phyloP scores from a whole-genome alignment of 2,888 invertebrate genomes.

The Sphaerophoria taeniata region DNA sequence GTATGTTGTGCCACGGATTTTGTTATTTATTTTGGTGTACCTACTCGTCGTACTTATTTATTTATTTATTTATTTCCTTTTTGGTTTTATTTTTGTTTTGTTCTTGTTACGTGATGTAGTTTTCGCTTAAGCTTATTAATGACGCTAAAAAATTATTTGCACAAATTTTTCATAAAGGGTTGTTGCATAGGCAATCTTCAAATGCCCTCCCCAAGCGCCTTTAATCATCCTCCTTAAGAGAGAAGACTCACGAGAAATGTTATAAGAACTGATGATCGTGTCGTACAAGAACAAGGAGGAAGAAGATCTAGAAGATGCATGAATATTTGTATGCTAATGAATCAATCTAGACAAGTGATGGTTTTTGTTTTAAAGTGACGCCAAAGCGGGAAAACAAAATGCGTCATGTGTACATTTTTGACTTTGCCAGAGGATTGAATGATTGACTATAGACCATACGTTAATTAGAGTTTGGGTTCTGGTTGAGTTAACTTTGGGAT shows the following conservation, averaged over 20 bases:
- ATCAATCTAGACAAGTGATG: slow-evolving; percentile 31
- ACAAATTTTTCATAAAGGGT: slow-evolving; percentile 54
- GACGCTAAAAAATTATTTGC: slow-evolving; percentile 70
- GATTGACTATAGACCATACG: slow-evolving; percentile 1
- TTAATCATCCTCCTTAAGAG: background rate
- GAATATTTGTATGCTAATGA: slow-evolving; percentile 7
- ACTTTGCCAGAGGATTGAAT: slow-evolving; percentile 32
- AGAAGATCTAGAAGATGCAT: slow-evolving; percentile 29
- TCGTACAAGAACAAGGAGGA: slow-evolving; percentile 12
- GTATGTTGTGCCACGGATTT: slow-evolving; percentile 45
- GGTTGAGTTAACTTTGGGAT: background rate
- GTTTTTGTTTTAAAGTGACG: slow-evolving; percentile 16
- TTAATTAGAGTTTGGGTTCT: background rate
- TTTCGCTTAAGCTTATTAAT: slow-evolving; percentile 74
- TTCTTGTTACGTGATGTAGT: slow-evolving; percentile 58
- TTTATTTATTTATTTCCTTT: slow-evolving; percentile 59
- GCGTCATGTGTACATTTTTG: slow-evolving; percentile 23
- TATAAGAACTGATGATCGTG: background rate
- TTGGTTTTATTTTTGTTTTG: slow-evolving; percentile 42
- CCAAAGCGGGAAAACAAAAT: slow-evolving; percentile 14
- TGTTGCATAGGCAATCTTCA: slow-evolving; percentile 38
- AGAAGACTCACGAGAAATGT: slow-evolving; percentile 30
- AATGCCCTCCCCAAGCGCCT: background rate
- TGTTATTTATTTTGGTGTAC: slow-evolving; percentile 65
- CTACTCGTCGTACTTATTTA: no score